phyloP scores from a whole-genome alignment of 2,797 vertebrate genomes.

The Bryconaethiops microstoma region DNA sequence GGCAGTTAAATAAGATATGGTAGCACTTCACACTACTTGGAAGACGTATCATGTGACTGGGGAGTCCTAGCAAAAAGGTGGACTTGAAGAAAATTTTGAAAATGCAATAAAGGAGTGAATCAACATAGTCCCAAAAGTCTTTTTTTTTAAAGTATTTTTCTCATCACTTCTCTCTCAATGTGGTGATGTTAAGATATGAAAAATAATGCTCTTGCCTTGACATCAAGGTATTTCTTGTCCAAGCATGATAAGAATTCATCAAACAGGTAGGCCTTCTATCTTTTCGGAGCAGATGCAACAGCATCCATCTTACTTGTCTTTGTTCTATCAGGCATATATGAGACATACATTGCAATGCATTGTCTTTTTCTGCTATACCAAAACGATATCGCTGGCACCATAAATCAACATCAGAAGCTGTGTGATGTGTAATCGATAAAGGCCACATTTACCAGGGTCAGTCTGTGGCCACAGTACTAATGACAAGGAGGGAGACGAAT shows the following conservation, averaged over 20 bases:
- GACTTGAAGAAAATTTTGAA: no score
- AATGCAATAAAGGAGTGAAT: no score
- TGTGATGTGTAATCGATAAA: slow-evolving; percentile 70
- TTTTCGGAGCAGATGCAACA: slow-evolving; percentile 9
- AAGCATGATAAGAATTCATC: slow-evolving; percentile 24
- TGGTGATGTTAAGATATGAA: not conserved
- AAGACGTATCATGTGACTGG: no score
- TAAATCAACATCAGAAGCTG: slow-evolving; percentile 61
- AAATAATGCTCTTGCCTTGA: not conserved
- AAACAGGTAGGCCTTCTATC: not conserved
- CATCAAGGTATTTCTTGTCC: slow-evolving; percentile 1
- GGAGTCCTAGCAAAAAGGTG: no score
- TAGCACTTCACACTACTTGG: no score
- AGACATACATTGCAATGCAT: slow-evolving; percentile 59
- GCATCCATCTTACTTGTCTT: slow-evolving; percentile 61
- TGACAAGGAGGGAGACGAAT: slow-evolving; percentile 76
- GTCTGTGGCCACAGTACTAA: slow-evolving; percentile 65
- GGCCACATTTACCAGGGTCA: slow-evolving; percentile 61
- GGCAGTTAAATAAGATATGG: no score
- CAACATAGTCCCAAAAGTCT: not conserved
- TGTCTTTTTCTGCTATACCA: slow-evolving; percentile 50
- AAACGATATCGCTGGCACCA: slow-evolving; percentile 58
- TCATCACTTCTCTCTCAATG: not conserved
- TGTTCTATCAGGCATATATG: slow-evolving; percentile 50
- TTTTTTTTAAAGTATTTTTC: not conserved